Evolutionary conservation across 2,113 vertebrate species (phyloP).

Genomic region (Protomyctophum bolini): DNA sequence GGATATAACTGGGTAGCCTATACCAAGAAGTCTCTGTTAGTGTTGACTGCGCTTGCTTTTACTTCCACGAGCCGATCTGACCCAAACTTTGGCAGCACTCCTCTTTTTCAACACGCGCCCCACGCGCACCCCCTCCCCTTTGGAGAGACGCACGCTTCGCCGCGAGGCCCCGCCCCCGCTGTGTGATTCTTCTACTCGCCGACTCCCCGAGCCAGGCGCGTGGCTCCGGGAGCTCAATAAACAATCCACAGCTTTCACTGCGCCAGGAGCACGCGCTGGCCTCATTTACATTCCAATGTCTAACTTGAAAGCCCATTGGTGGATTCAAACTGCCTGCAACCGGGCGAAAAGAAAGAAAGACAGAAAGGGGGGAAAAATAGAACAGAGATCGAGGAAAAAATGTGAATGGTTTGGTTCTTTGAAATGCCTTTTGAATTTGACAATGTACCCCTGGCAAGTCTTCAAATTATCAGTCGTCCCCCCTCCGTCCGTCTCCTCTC

Average conservation of each 20-base stretch:
- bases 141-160: slow-evolving; percentile 79
- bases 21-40: slow-evolving; percentile 66
- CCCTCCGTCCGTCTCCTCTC: slow-evolving; percentile 65
- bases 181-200: slow-evolving; percentile 74
- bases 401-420: slow-evolving; percentile 76
- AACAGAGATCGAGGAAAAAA: slow-evolving; percentile 36
- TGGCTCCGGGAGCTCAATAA: slow-evolving; percentile 84
- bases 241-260: slow-evolving; percentile 83
- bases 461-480: slow-evolving; percentile 73
- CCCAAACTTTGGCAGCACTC: slow-evolving; percentile 83
- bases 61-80: slow-evolving; percentile 80
- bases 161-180: slow-evolving; percentile 80
- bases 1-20: slow-evolving; percentile 36
- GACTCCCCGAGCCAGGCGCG: slow-evolving; percentile 85
- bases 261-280: slow-evolving; percentile 77
- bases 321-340: slow-evolving; percentile 79
- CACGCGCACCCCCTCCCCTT: slow-evolving; percentile 74
- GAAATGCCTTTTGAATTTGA: slow-evolving; percentile 81
- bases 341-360: slow-evolving; percentile 69
- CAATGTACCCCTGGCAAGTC: slow-evolving; percentile 75
- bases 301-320: slow-evolving; percentile 78
- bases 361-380: slow-evolving; percentile 45
- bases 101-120: slow-evolving; percentile 88
- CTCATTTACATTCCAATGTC: slow-evolving; percentile 85
- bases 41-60: slow-evolving; percentile 70